Percentiles rank a stretch among this genome's conserved stretches.
Evolutionary conservation across 2,888 invertebrate genomes (phyloP).

Genomic region (Tenthredo amoena): DNA sequence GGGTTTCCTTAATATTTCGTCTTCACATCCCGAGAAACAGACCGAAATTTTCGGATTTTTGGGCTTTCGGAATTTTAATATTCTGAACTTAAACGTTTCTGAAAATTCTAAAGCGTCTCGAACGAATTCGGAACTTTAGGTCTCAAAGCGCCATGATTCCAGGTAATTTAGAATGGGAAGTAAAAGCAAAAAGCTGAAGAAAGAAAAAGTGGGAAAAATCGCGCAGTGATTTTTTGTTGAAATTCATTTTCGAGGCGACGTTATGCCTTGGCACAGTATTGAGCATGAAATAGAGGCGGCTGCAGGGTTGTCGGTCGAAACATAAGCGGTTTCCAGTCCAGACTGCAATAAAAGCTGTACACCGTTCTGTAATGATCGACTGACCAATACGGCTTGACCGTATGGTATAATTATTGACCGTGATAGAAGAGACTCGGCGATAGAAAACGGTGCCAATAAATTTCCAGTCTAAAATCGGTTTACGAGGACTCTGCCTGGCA

Average conservation of each 20-base stretch:
- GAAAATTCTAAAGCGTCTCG: too few species aligned
- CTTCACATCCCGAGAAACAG: too few species aligned
- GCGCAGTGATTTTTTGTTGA: background rate
- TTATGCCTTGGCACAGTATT: background rate
- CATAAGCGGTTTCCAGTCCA: conserved; percentile 37
- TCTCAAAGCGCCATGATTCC: background rate
- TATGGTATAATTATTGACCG: conserved; percentile 33
- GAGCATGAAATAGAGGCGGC: background rate
- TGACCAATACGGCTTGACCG: conserved; percentile 32
- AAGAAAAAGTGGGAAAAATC: background rate
- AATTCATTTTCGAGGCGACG: background rate
- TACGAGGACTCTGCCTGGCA: conserved; percentile 23
- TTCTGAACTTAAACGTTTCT: too few species aligned
- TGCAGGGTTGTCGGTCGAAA: conserved; percentile 4
- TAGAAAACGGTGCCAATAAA: conserved; percentile 2
- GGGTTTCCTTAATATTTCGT: too few species aligned
- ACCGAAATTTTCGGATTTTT: too few species aligned
- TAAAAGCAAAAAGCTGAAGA: background rate
- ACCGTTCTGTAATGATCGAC: conserved; percentile 39
- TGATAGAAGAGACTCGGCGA: background rate
- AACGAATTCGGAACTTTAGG: too few species aligned
- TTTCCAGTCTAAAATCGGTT: conserved; percentile 33
- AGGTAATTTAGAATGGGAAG: background rate
- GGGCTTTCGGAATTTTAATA: too few species aligned
- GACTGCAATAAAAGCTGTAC: conserved; percentile 38